These are phyloP conservation scores for Amphiura filiformis DNA, from an alignment of 35 echinoderm and acorn worm species.

Conservation along the genomic window DNA sequence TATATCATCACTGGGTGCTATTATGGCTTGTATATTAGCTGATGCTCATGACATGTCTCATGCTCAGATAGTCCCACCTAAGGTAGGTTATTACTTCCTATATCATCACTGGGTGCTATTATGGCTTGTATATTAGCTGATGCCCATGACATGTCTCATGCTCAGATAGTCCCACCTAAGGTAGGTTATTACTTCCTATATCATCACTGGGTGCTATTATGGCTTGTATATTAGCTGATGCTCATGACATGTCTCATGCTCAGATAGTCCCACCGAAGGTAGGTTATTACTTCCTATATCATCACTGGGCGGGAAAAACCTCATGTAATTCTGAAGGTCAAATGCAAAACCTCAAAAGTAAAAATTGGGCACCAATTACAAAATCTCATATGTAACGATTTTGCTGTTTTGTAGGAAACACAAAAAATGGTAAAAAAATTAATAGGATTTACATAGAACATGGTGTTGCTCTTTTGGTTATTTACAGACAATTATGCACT, in stretches of 20 bases:
- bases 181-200: conserved; percentile 46
- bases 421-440: too few relatives aligned
- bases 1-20: conserved; percentile 60
- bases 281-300: conserved; percentile 29
- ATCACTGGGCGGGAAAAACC: conserved; percentile 66
- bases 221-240: conserved; percentile 81
- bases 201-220: conserved; percentile 66
- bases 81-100: conserved; percentile 60
- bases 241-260: conserved; percentile 51
- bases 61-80: conserved; percentile 35
- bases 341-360: too few relatives aligned
- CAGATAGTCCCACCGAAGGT: conserved; percentile 57
- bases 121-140: conserved; percentile 86
- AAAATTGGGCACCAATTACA: too few relatives aligned
- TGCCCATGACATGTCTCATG: conserved; percentile 56
- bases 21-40: conserved; percentile 84
- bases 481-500: too few relatives aligned
- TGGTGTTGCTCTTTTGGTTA: too few relatives aligned
- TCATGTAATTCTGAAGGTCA: too few relatives aligned
- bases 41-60: conserved; percentile 64
- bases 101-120: conserved; percentile 56
- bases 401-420: too few relatives aligned
- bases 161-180: conserved; percentile 48
- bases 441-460: too few relatives aligned
- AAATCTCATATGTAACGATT: too few relatives aligned